Percentiles rank a stretch among this genome's conserved stretches.
Evolutionary conservation across 2,888 invertebrate genomes (phyloP).

Genomic region (Sepiola atlantica): DNA sequence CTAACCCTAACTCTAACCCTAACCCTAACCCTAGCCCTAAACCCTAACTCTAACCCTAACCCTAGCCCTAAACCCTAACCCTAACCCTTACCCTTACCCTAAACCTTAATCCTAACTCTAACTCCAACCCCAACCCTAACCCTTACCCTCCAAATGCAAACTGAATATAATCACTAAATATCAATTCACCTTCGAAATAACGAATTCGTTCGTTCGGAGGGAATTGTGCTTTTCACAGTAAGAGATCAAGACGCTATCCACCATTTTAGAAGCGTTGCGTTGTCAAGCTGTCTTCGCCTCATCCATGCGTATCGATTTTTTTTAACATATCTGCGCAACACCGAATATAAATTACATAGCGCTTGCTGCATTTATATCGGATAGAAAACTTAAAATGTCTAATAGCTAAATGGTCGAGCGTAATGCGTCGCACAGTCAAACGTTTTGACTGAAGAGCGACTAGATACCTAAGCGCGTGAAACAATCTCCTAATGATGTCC

Average conservation of each 20-base stretch:
- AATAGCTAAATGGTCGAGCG: background rate
- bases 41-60: too few species aligned
- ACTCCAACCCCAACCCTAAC: too few species aligned
- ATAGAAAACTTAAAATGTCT: background rate
- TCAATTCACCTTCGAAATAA: background rate
- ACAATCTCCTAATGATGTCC: background rate
- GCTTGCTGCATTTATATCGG: background rate
- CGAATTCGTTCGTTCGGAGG: background rate
- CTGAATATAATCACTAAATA: background rate
- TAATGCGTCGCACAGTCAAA: background rate
- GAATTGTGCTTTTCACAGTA: background rate
- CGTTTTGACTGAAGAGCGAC: too few species aligned
- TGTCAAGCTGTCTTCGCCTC: background rate
- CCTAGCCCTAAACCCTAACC: too few species aligned
- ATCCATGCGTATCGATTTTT: background rate
- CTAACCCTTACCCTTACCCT: too few species aligned
- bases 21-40: too few species aligned
- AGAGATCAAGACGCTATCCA: background rate
- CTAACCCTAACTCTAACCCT: too few species aligned
- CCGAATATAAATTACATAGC: background rate
- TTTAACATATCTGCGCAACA: background rate
- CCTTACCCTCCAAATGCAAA: background rate
- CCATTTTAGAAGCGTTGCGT: background rate
- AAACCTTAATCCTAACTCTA: too few species aligned
- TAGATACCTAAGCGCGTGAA: background rate